These are phyloP conservation scores for Eucidaris tribuloides DNA, from an alignment of 35 echinoderm and acorn worm genomes.

Conservation along the genomic window DNA sequence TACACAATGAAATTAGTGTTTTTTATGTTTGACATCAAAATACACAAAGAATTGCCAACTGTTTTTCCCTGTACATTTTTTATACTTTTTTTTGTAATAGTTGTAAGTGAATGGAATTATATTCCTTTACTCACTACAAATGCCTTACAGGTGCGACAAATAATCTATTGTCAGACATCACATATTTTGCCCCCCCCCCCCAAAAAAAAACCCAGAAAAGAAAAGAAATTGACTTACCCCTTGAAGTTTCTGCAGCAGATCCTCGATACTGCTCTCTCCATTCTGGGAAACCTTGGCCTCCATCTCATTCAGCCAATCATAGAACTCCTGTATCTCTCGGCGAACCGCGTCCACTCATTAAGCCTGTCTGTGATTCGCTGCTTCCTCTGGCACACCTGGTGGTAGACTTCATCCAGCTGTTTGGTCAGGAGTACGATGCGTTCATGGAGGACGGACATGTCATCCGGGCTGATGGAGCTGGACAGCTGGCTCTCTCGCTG, in stretches of 20 bases:
- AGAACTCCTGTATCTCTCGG: slow-evolving; percentile 74
- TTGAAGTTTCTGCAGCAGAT: slow-evolving; percentile 86
- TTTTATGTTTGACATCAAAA: no score
- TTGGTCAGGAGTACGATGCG: slow-evolving; percentile 85
- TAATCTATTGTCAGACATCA: background rate
- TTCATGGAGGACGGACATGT: slow-evolving; percentile 93
- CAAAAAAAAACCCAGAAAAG: background rate
- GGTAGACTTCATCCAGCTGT: slow-evolving; percentile 89
- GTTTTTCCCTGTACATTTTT: no score
- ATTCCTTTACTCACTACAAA: no score
- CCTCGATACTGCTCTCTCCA: slow-evolving; percentile 94
- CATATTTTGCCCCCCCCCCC: background rate
- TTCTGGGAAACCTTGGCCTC: slow-evolving; percentile 83
- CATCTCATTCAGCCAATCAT: slow-evolving; percentile 96
- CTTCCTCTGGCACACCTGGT: slow-evolving; percentile 78
- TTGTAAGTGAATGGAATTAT: no score
- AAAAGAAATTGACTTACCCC: slow-evolving; percentile 53
- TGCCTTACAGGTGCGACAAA: no score
- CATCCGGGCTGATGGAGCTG: slow-evolving; percentile 63
- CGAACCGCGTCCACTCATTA: slow-evolving; percentile 83
- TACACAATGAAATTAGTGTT: no score
- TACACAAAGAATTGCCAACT: no score
- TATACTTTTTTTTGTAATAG: no score
- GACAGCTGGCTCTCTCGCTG: slow-evolving; percentile 47
- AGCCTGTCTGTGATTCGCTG: slow-evolving; percentile 84